A percentile compares a stretch with the other conserved stretches of the same genome.
Evolutionary conservation across 2,113 vertebrate species (phyloP).

Genomic region (Promerops cafer): DNA sequence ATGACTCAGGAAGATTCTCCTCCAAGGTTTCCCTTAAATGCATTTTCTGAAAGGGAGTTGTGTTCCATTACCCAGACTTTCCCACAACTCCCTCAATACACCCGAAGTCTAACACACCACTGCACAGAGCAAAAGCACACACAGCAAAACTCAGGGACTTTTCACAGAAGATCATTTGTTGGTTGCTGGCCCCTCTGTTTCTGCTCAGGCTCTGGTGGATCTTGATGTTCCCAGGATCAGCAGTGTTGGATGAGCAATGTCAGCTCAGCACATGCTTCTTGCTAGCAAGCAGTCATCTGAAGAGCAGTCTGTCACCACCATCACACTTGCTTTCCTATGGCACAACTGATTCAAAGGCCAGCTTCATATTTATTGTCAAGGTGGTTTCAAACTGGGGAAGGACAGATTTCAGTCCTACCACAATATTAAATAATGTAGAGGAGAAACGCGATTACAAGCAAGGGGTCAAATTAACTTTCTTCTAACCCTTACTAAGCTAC

Average conservation of each 20-base stretch:
- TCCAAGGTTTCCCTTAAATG: neutral
- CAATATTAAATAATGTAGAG: neutral
- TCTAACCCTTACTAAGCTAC: neutral
- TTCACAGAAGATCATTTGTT: neutral
- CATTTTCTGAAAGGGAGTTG: neutral
- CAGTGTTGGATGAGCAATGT: neutral
- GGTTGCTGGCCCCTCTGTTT: neutral
- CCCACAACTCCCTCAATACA: neutral
- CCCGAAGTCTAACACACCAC: neutral
- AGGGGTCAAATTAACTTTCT: neutral
- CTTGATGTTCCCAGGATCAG: neutral
- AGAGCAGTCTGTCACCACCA: neutral
- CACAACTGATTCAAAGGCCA: conserved; percentile 2
- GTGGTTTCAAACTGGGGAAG: neutral
- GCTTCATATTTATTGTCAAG: neutral
- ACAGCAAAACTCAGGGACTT: neutral
- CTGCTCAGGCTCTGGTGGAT: neutral
- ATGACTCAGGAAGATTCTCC: neutral
- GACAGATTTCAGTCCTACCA: neutral
- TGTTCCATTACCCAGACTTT: neutral
- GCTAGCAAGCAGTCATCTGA: neutral
- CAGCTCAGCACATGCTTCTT: neutral
- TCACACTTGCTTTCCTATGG: neutral
- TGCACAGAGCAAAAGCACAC: neutral
- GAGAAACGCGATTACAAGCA: neutral